Evolutionary conservation across 1,140 invertebrate genomes (phyloP), one percentile per base, ranked within the genome.

Genomic region (Magallana gigas): DNA sequence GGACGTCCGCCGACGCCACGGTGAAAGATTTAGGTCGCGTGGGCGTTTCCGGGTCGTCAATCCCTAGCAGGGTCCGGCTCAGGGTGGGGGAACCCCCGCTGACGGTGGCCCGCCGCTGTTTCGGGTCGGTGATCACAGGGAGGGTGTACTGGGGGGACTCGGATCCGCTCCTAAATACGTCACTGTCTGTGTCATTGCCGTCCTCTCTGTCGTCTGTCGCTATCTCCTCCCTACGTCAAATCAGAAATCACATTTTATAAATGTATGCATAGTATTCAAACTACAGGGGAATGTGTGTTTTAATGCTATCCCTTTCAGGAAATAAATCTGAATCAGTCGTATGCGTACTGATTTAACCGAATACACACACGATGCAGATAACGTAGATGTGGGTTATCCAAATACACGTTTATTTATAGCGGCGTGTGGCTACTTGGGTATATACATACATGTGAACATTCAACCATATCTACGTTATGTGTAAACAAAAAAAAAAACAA

Each of bases 91-190:
- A 97, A 80, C 97, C 97, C 8, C 98, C 97, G 90, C 97, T 97
- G 90, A 98, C 98, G 7, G 98, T 98, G 83, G 98, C 97, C 48
- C 98, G 95, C 12, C 98, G 96, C 94, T 97, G 97, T 23, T 97
- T 96, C 83, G 96, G 94, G 36, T 96, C 96, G 60, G 97, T 95
- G 36, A 97, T 97, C 93, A 97, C 97, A 1, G 97, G 96, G 36
- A 97, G 96, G 92, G 97, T 97, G 57, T 89, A 91, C 89, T 97
- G 91, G 29, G 93, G 93, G 6, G 93, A 94, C 84, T 93, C 94
- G 0, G 93, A 93, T 9, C 92, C 92, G 87, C 93, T 93, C 18
- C 93, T 89, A 88, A 94, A 94, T 9, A 94, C 93, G 87, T 94
- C 94, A 90, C 93, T 93, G 86, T 94, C 92, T 18, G 92, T 94